phyloP scores from a whole-genome alignment of 2,888 invertebrate genomes.

The Agrilus biguttatus region DNA sequence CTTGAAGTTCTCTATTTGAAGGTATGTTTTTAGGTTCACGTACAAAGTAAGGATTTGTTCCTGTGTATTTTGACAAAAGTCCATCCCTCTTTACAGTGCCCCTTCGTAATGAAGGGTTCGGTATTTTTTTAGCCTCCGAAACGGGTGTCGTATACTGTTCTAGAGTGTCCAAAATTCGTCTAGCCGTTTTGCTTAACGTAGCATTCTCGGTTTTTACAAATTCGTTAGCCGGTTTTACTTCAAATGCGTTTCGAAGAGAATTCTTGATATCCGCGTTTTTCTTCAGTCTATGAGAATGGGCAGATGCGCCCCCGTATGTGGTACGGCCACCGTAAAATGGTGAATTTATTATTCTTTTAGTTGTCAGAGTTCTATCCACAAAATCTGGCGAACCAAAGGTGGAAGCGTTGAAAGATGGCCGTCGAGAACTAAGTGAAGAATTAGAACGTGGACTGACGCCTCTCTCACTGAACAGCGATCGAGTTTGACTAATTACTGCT shows the following conservation, averaged over 20 bases:
- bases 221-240: slow-evolving; percentile 33
- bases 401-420: slow-evolving; percentile 36
- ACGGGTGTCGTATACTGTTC: slow-evolving; percentile 73
- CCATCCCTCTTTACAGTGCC: slow-evolving; percentile 10
- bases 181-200: slow-evolving; percentile 57
- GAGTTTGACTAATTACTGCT: slow-evolving; percentile 9
- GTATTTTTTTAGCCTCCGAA: slow-evolving; percentile 64
- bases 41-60: slow-evolving; percentile 22
- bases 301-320: slow-evolving; percentile 59
- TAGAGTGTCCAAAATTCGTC: slow-evolving; percentile 62
- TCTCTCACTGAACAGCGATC: slow-evolving; percentile 27
- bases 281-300: slow-evolving; percentile 30
- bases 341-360: slow-evolving; percentile 38
- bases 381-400: slow-evolving; percentile 27
- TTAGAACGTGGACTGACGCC: slow-evolving; percentile 27
- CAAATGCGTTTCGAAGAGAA: slow-evolving; percentile 24
- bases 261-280: slow-evolving; percentile 10
- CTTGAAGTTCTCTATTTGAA: slow-evolving; percentile 35
- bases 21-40: slow-evolving; percentile 12
- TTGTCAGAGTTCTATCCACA: slow-evolving; percentile 30
- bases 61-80: slow-evolving; percentile 19
- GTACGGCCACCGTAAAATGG: slow-evolving; percentile 66
- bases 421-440: slow-evolving; percentile 32
- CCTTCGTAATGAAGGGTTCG: slow-evolving; percentile 29
- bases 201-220: slow-evolving; percentile 21